A percentile compares a stretch with the other conserved stretches of the same genome.
These are phyloP conservation scores for Coenonympha arcania DNA, from an alignment of 2,888 invertebrate genomes.

Conservation along the genomic window DNA sequence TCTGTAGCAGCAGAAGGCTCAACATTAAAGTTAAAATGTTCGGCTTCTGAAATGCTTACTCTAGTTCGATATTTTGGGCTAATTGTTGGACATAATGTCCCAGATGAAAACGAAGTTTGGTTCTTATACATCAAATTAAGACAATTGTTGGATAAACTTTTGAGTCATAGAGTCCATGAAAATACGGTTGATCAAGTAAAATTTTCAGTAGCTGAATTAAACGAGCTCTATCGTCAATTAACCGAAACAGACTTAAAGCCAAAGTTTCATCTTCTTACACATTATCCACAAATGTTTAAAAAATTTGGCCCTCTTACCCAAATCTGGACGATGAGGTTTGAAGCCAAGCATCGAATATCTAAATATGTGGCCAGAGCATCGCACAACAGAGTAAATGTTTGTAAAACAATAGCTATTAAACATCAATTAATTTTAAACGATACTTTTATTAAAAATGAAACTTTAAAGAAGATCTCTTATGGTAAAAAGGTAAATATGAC, in stretches of 20 bases:
- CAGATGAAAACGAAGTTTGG: not conserved
- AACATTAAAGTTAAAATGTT: not conserved
- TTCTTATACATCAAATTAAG: not conserved
- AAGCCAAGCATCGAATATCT: not conserved
- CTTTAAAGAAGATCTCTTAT: too few species aligned
- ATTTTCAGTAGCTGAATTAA: not conserved
- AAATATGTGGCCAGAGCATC: not conserved
- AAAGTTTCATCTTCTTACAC: not conserved
- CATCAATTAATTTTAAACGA: not conserved
- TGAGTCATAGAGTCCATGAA: not conserved
- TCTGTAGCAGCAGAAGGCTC: not conserved
- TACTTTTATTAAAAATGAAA: too few species aligned
- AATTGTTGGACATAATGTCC: not conserved
- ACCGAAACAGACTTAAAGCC: not conserved
- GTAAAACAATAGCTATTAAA: not conserved
- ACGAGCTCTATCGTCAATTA: not conserved
- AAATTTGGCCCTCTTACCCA: not conserved
- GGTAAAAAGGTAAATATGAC: too few species aligned
- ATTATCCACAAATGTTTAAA: not conserved
- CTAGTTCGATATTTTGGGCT: not conserved
- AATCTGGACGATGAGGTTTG: not conserved
- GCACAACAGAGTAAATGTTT: not conserved
- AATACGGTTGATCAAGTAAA: not conserved
- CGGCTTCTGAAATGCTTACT: not conserved
- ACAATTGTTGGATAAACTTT: not conserved